Conservation (phyloP, 2,888 invertebrate genomes). For the Leptinotarsa rubiginosa region DNA sequence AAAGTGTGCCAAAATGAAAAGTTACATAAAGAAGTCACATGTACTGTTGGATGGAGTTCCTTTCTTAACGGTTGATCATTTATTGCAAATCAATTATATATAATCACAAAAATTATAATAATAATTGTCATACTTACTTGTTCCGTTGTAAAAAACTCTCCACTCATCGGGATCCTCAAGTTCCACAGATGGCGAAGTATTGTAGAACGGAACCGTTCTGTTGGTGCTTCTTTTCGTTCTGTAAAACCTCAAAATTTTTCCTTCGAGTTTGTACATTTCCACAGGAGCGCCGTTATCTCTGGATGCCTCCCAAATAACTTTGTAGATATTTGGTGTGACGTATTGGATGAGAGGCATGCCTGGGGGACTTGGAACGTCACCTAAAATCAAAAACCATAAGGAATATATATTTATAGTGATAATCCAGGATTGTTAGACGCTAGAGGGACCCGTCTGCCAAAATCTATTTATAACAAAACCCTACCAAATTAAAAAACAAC, state of each 20-base stretch:
- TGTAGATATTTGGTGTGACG: constrained; percentile 78
- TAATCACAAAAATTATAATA: no score
- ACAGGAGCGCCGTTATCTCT: constrained; percentile 82
- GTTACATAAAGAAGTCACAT: no score
- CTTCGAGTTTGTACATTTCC: constrained; percentile 81
- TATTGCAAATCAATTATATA: no score
- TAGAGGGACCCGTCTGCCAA: no score
- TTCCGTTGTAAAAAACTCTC: constrained; percentile 80
- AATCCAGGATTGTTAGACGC: no score
- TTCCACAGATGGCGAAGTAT: constrained; percentile 69
- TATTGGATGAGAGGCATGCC: constrained; percentile 81
- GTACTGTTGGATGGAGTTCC: no score
- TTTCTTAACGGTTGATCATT: no score
- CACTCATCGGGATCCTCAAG: constrained; percentile 71
- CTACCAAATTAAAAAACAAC: no score
- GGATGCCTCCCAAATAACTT: constrained; percentile 85
- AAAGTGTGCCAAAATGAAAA: no score
- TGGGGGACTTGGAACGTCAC: constrained; percentile 84
- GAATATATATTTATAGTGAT: not conserved
- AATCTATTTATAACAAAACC: no score
- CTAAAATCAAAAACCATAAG: constrained; percentile 62
- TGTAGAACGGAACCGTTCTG: constrained; percentile 61
- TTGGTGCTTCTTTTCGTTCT: constrained; percentile 62
- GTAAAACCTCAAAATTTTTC: constrained; percentile 64
- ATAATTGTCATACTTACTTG: constrained; percentile 67